Evolutionary conservation across 2,888 invertebrate species (phyloP), one percentile per base, ranked within the genome.

Genomic region (Thelaira solivaga): DNA sequence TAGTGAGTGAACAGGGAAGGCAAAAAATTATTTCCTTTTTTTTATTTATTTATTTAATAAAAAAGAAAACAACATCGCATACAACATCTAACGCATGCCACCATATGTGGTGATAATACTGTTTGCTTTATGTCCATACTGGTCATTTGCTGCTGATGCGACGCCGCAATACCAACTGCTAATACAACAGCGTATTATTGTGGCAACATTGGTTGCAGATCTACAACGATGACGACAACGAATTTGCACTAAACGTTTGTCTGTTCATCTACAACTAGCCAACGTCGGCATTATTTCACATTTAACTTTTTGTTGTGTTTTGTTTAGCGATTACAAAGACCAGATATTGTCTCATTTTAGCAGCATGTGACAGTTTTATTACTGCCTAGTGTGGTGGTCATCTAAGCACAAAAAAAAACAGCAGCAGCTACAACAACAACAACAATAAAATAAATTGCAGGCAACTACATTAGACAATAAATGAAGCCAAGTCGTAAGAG

Each of bases 321-420:
- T n/a, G n/a, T n/a, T 77, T 73, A 31, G 75, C 77, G 75, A 80
- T 75, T 79, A 78, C 75, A 79, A 72, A 75, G 73, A 69, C 73
- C 80, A 83, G 85, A 86, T 86, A 83, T 84, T 82, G 84, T 83
- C 84, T 81, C 81, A 83, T 82, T 83, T 82, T 82, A 82, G 83
- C 80, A 74, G 82, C 81, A 72, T 80, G 81, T 82, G 86, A 85
- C 86, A 84, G 84, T 86, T 86, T 86, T 86, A 81, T 82, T 82
- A 85, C 86, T 84, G 84, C 82, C 82, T 72, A 78, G 67, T 69
- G 59, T 61, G 77, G 77, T 72, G n/a, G n/a, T n/a, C 51, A 53
- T 71, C 61, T 45, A 49, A n/a, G n/a, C n/a, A n/a, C n/a, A n/a
- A n/a, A n/a, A n/a, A n/a, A n/a, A n/a, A n/a, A n/a, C n/a, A n/a